Percentiles rank a stretch among this genome's conserved stretches.
Conservation (phyloP, 2,888 invertebrate genomes). For the Drosophila rubida region DNA sequence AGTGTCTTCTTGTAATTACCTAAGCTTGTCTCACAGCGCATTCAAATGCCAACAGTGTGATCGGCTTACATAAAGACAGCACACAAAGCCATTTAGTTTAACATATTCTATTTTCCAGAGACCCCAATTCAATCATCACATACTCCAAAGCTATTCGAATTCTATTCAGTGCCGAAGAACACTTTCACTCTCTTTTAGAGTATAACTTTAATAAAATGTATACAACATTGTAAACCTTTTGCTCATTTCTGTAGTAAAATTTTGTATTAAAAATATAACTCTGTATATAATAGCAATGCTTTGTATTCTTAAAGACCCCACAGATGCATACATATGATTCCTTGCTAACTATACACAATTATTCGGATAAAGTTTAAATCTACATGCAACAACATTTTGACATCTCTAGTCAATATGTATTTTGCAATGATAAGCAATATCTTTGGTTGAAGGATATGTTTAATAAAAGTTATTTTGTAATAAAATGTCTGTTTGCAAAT, state of each 20-base stretch:
- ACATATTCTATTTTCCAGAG: slow-evolving; percentile 3
- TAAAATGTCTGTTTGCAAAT: neutral
- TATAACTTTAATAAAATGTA: too few species aligned
- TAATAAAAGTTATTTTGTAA: neutral
- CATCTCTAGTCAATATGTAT: too few species aligned
- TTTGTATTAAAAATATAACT: too few species aligned
- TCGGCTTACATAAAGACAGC: slow-evolving; percentile 8
- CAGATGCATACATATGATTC: too few species aligned
- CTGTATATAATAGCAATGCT: too few species aligned
- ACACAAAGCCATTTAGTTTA: slow-evolving; percentile 7
- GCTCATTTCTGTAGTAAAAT: too few species aligned
- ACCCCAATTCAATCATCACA: neutral
- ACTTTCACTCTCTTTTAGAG: neutral
- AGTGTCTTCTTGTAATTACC: slow-evolving; percentile 21
- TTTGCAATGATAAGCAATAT: too few species aligned
- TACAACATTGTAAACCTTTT: too few species aligned
- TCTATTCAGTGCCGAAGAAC: neutral
- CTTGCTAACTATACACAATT: too few species aligned
- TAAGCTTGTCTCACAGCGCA: slow-evolving; percentile 8
- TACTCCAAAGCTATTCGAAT: neutral
- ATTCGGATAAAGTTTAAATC: too few species aligned
- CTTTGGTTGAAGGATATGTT: neutral
- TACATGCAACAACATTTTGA: too few species aligned
- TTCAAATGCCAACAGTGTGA: slow-evolving; percentile 14
- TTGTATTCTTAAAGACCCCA: too few species aligned